These are phyloP conservation scores for Drosophila sturtevanti DNA, from an alignment of 1,140 invertebrate genomes.

Conservation along the genomic window DNA sequence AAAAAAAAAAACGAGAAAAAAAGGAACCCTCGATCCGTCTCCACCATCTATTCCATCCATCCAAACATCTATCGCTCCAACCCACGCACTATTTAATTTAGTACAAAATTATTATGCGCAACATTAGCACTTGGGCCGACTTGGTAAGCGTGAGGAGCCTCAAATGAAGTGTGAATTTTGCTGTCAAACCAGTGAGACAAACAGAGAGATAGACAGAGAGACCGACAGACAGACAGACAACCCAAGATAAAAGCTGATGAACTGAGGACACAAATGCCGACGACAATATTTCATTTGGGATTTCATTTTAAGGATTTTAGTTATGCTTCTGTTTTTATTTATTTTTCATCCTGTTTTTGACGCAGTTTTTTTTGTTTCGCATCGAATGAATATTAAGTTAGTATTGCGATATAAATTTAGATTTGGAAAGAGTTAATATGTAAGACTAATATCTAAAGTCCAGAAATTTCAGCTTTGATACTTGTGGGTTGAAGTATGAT, in stretches of 20 bases:
- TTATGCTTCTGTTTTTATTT: neutral
- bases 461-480: too few species aligned
- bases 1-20: neutral
- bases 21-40: neutral
- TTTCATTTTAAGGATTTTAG: neutral
- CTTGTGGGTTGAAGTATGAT: too few species aligned
- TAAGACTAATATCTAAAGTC: too few species aligned
- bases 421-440: too few species aligned
- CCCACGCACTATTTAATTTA: conserved; percentile 80
- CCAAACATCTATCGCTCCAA: conserved; percentile 32
- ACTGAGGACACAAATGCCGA: neutral
- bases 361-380: too few species aligned
- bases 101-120: conserved; percentile 80
- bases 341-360: too few species aligned
- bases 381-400: too few species aligned
- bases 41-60: conserved; percentile 11
- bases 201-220: neutral
- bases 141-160: conserved; percentile 60
- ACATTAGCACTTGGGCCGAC: conserved; percentile 67
- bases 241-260: neutral
- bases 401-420: too few species aligned
- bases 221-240: neutral
- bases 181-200: conserved; percentile 46
- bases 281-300: neutral
- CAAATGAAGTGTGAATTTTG: conserved; percentile 77